Evolutionary conservation across 1,140 invertebrate genomes (phyloP).

Genomic region (Papilio dardanus): DNA sequence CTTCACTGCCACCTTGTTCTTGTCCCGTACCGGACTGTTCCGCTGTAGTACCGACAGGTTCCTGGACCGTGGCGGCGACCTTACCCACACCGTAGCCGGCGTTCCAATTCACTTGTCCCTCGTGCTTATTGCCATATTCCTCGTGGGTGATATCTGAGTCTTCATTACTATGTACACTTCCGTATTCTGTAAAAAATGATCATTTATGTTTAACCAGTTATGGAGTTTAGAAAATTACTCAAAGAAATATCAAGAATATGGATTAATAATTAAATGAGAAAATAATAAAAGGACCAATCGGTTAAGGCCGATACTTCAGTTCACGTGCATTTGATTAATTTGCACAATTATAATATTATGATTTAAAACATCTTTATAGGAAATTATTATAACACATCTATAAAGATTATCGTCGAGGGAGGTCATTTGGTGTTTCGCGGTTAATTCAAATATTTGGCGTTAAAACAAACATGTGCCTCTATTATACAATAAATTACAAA

Average conservation of each 20-base stretch:
- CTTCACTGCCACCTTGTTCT: not conserved
- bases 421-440: not conserved
- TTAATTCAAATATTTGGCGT: not conserved
- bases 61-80: not conserved
- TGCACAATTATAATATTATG: not conserved
- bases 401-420: not conserved
- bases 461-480: not conserved
- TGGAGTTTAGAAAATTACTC: not conserved
- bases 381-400: not conserved
- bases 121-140: slow-evolving; percentile 9
- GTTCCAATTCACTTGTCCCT: slow-evolving; percentile 8
- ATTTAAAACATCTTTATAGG: not conserved
- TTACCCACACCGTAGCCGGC: slow-evolving; percentile 5
- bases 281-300: not conserved
- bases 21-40: not conserved
- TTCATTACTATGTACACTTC: slow-evolving; percentile 13
- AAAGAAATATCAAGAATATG: not conserved
- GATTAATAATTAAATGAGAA: not conserved
- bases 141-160: slow-evolving; percentile 5
- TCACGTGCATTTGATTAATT: not conserved
- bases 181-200: not conserved
- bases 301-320: not conserved
- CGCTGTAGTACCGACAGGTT: not conserved
- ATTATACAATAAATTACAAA: too few species aligned
- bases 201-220: not conserved